Percentiles rank a stretch among this genome's conserved stretches.
These are phyloP conservation scores for Anthrax anthrax DNA, from an alignment of 2,888 invertebrate species.

Conservation along the genomic window DNA sequence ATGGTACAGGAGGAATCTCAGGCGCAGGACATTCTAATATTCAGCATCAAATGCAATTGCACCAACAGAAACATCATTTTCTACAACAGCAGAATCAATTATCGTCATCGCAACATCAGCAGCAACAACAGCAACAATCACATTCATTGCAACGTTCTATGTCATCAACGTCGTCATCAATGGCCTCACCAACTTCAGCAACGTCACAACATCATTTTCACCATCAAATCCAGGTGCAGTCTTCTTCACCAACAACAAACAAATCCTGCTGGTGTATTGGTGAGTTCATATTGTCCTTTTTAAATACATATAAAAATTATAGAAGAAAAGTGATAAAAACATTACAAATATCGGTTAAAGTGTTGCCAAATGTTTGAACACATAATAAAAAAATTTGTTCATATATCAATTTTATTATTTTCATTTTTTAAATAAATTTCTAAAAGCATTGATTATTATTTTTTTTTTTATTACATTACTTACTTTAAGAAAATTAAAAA, in stretches of 20 bases:
- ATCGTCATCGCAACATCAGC: conserved; percentile 12
- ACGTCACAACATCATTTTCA: conserved; percentile 9
- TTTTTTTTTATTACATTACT: too few species aligned
- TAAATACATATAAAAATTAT: neutral
- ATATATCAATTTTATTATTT: too few species aligned
- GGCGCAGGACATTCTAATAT: neutral
- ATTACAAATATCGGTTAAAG: too few species aligned
- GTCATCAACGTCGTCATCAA: conserved; percentile 20
- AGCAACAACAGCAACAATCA: conserved; percentile 10
- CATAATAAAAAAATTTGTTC: too few species aligned
- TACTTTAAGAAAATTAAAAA: too few species aligned
- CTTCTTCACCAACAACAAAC: conserved; percentile 15
- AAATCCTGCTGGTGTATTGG: conserved; percentile 35
- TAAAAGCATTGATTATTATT: too few species aligned
- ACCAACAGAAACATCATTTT: conserved; percentile 15
- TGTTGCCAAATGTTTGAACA: too few species aligned
- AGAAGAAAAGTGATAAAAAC: neutral
- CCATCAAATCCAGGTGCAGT: neutral
- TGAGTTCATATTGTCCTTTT: conserved; percentile 24
- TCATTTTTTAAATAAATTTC: too few species aligned
- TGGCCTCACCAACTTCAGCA: conserved; percentile 14
- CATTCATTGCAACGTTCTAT: conserved; percentile 18
- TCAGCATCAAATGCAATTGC: conserved; percentile 14
- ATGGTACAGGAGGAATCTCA: neutral
- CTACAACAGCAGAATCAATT: conserved; percentile 15